Conservation (phyloP, 2,888 invertebrate species). For the Leucophenga maculata region DNA sequence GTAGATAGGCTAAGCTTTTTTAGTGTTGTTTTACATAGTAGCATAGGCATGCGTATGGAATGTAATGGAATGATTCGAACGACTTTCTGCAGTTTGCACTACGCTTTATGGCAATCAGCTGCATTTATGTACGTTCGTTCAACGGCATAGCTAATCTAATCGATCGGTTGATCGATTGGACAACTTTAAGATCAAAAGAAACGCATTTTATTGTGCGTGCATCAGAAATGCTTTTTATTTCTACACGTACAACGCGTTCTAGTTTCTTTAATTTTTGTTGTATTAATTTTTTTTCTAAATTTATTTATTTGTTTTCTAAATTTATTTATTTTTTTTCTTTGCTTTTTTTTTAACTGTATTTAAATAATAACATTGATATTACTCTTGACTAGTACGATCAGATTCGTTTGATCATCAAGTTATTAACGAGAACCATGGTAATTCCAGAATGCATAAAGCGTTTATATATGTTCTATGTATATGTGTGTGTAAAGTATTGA, state of each 20-base stretch:
- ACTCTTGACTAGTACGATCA: conserved; percentile 24
- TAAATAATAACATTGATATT: background rate
- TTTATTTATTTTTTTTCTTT: background rate
- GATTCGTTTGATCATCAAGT: conserved; percentile 26
- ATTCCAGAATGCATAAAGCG: background rate
- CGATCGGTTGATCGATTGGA: too few species aligned
- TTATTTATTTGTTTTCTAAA: too few species aligned
- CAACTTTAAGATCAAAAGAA: too few species aligned
- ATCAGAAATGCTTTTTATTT: background rate
- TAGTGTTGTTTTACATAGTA: too few species aligned
- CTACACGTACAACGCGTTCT: conserved; percentile 3
- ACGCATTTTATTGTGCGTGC: conserved; percentile 3
- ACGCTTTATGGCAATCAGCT: too few species aligned
- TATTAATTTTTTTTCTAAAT: background rate
- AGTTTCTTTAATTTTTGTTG: background rate
- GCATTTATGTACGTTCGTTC: too few species aligned
- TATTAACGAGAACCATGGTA: conserved; percentile 32
- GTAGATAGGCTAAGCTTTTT: background rate
- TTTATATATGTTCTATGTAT: conserved; percentile 46
- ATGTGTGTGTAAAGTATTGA: conserved; percentile 56
- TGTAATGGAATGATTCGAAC: too few species aligned
- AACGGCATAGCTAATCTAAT: too few species aligned
- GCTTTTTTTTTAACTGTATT: conserved; percentile 11
- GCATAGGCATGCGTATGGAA: too few species aligned
- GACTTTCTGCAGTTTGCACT: too few species aligned